A percentile compares a stretch with the other conserved stretches of the same genome.
Conservation (phyloP, 2,888 invertebrate genomes). For the Ctenicera cuprea region DNA sequence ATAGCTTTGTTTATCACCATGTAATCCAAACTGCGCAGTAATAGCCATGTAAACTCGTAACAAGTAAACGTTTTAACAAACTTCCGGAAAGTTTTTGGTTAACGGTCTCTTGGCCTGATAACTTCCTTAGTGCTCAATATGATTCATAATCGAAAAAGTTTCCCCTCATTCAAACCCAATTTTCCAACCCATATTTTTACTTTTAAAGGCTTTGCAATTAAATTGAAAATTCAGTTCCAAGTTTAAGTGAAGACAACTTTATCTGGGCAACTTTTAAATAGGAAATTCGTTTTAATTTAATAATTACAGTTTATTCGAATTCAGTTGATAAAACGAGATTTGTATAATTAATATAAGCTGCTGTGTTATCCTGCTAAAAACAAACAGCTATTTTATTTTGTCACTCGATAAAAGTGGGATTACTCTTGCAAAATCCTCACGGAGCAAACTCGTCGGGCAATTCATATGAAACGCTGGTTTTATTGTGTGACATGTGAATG, state of each 20-base stretch:
- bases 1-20: neutral
- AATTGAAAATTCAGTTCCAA: neutral
- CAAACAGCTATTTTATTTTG: too few species aligned
- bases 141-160: slow-evolving; percentile 17
- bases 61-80: neutral
- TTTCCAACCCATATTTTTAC: neutral
- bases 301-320: neutral
- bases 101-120: neutral
- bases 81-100: neutral
- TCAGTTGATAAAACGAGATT: neutral
- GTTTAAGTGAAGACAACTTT: neutral
- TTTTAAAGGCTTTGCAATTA: neutral
- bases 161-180: neutral
- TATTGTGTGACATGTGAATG: slow-evolving; percentile 16
- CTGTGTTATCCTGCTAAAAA: too few species aligned
- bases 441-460: neutral
- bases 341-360: too few species aligned
- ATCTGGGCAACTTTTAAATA: neutral
- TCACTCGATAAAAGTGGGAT: neutral
- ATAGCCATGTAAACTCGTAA: neutral
- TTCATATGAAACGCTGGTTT: slow-evolving; percentile 11
- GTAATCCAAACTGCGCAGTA: neutral
- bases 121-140: slow-evolving; percentile 6
- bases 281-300: too few species aligned
- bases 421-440: neutral